These are phyloP conservation scores for Artibeus lituratus DNA, from an alignment of 2,797 vertebrate species.

Conservation along the genomic window DNA sequence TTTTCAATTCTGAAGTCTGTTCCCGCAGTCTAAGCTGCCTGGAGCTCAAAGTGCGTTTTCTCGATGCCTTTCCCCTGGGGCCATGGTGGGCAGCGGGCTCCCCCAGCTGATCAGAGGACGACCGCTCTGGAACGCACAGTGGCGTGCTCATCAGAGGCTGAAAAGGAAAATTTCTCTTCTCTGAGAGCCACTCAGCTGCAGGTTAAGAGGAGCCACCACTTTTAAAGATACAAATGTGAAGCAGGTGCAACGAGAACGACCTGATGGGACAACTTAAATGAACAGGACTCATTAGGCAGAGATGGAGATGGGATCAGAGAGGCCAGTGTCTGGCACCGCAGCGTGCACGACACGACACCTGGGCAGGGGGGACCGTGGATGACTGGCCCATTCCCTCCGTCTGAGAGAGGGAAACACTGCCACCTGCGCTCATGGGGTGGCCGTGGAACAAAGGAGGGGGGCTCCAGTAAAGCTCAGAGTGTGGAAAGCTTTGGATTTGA, in stretches of 20 bases:
- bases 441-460: not conserved
- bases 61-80: not conserved
- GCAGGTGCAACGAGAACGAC: not conserved
- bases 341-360: accelerated
- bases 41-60: not conserved
- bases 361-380: not conserved
- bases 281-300: not conserved
- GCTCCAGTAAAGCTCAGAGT: not conserved
- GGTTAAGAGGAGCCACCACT: not conserved
- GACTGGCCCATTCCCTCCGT: not conserved
- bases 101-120: not conserved
- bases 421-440: not conserved
- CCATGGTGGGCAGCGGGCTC: not conserved
- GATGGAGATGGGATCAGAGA: not conserved
- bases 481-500: not conserved
- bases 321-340: not conserved
- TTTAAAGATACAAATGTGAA: not conserved
- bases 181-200: not conserved
- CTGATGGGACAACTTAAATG: not conserved
- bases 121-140: not conserved
- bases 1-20: not conserved
- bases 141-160: not conserved
- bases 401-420: not conserved
- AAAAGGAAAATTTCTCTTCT: not conserved
- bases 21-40: not conserved